Conservation (phyloP, 2,888 invertebrate species). For the Yponomeuta cagnagella region DNA sequence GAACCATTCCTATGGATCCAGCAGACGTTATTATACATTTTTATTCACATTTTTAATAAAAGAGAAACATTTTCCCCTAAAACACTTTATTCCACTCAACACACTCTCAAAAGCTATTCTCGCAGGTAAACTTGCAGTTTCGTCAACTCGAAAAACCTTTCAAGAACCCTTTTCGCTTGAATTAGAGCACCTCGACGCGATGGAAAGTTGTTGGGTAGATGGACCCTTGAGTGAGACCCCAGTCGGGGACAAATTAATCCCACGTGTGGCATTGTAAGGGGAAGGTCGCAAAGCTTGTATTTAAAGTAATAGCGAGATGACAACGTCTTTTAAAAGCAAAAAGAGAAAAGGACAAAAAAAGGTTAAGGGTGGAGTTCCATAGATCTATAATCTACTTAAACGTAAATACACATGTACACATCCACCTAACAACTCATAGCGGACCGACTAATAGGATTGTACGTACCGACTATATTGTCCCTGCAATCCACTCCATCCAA, state of each 20-base stretch:
- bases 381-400: neutral
- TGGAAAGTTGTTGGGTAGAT: conserved; percentile 4
- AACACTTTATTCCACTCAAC: neutral
- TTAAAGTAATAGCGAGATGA: neutral
- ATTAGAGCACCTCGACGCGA: conserved; percentile 7
- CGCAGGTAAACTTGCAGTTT: conserved; percentile 4
- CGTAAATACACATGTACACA: too few species aligned
- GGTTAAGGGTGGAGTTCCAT: neutral
- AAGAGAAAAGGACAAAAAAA: neutral
- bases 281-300: conserved; percentile 7
- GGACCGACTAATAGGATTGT: too few species aligned
- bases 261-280: conserved; percentile 5
- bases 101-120: neutral
- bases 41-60: neutral
- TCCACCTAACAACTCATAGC: too few species aligned
- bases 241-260: conserved; percentile 7
- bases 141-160: neutral
- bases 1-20: too few species aligned
- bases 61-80: neutral
- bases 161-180: neutral
- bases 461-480: too few species aligned
- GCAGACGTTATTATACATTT: neutral
- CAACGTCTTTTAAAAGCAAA: neutral
- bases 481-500: too few species aligned
- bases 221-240: neutral